Conservation (phyloP, 2,113 vertebrate genomes). For the Callospermophilus lateralis region DNA sequence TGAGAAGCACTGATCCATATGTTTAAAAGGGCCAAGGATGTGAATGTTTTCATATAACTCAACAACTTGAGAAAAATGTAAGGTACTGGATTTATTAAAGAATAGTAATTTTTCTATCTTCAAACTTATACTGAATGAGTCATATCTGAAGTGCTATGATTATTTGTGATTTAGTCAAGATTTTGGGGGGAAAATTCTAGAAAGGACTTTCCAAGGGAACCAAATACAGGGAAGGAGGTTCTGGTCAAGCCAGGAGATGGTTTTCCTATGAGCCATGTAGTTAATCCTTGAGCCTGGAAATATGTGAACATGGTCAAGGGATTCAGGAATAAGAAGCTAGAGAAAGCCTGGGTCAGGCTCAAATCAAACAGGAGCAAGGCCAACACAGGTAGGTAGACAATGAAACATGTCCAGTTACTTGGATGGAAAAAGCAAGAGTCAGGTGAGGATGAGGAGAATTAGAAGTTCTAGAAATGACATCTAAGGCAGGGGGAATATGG, state of each 20-base stretch:
- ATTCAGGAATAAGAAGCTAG: background rate
- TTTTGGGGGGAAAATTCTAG: background rate
- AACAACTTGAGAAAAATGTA: background rate
- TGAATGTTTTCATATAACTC: background rate
- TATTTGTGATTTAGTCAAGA: background rate
- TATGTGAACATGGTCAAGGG: background rate
- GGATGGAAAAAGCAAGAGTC: background rate
- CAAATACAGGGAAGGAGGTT: background rate
- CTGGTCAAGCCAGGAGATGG: background rate
- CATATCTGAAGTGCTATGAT: background rate
- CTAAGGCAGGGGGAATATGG: background rate
- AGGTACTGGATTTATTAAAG: background rate
- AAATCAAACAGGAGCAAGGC: background rate
- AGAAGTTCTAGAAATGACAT: background rate
- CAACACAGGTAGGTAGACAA: background rate
- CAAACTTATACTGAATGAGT: background rate
- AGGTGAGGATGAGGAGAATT: background rate
- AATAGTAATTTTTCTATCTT: background rate
- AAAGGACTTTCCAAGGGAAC: background rate
- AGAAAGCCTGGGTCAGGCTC: background rate
- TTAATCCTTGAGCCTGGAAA: background rate
- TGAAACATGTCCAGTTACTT: background rate
- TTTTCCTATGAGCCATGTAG: background rate
- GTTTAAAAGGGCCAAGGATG: background rate
- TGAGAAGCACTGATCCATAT: background rate